phyloP scores from a whole-genome alignment of 2,113 vertebrate species.

The Agapornis roseicollis region DNA sequence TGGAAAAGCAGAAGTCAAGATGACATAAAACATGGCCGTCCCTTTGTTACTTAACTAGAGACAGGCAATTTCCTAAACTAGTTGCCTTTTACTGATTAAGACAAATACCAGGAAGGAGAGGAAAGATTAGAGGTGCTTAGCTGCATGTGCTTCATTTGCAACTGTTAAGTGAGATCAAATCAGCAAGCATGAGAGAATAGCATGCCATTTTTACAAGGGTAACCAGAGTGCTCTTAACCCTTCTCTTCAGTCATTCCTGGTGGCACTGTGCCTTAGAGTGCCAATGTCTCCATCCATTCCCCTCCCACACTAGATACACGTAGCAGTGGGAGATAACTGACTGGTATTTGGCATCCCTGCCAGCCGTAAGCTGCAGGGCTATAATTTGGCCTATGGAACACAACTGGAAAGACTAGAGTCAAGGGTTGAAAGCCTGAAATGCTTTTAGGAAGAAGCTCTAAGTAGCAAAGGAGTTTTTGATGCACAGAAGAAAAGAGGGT shows the following conservation, averaged over 20 bases:
- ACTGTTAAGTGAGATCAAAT: background rate
- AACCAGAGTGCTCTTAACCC: background rate
- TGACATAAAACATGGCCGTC: background rate
- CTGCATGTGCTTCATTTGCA: accelerated
- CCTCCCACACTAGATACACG: accelerated
- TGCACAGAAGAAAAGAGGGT: background rate
- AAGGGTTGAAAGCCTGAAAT: background rate
- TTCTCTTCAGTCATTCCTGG: background rate
- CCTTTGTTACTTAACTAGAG: background rate
- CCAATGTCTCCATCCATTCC: accelerated
- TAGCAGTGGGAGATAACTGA: background rate
- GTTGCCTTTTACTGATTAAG: background rate
- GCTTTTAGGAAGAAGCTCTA: background rate
- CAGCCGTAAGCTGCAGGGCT: background rate
- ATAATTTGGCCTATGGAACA: background rate
- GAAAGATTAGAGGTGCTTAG: background rate
- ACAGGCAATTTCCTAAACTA: background rate
- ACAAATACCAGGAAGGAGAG: background rate
- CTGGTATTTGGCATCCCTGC: background rate
- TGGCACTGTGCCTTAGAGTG: background rate
- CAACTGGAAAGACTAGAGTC: background rate
- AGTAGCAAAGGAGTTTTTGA: background rate
- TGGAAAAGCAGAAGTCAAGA: background rate
- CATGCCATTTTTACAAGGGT: background rate
- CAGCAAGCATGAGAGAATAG: background rate